phyloP scores from a whole-genome alignment of 64 coral and sea anemone species.

The Anthopleura sola region DNA sequence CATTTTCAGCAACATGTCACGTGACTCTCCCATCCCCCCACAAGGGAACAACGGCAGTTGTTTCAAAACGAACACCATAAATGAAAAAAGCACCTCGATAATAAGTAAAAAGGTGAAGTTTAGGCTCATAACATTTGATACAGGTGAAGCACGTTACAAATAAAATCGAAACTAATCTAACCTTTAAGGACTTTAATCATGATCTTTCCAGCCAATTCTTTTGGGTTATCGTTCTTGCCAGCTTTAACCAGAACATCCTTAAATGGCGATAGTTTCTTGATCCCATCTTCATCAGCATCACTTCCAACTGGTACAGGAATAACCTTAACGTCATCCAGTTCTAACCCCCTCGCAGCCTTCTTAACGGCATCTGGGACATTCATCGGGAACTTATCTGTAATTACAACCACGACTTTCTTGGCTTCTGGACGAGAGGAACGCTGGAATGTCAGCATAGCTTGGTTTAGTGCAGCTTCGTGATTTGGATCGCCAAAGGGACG shows the following conservation, averaged over 20 bases:
- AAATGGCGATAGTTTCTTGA: conserved; percentile 58
- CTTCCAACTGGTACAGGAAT: conserved; percentile 73
- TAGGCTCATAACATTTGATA: too few species aligned
- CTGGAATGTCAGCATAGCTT: conserved; percentile 60
- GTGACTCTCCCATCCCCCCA: too few species aligned
- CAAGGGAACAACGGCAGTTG: too few species aligned
- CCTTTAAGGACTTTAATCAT: conserved; percentile 77
- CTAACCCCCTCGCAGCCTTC: conserved; percentile 51
- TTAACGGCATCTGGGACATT: conserved; percentile 22
- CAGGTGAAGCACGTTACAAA: too few species aligned
- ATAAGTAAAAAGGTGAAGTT: too few species aligned
- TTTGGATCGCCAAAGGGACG: conserved; percentile 38
- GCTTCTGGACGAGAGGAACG: conserved; percentile 52
- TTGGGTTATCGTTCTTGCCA: conserved; percentile 41
- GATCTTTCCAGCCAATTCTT: conserved; percentile 33
- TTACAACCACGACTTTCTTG: conserved; percentile 68
- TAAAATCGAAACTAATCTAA: background rate
- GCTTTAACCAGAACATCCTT: conserved; percentile 64
- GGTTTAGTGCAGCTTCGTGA: conserved; percentile 34
- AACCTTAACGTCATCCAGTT: conserved; percentile 55
- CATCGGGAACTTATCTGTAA: conserved; percentile 70
- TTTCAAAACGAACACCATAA: too few species aligned
- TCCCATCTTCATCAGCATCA: conserved; percentile 38
- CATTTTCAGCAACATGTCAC: too few species aligned
- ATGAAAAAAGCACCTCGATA: too few species aligned